Evolutionary conservation across 1,140 invertebrate species (phyloP), one percentile per base, ranked within the genome.

Genomic region (Sinonovacula constricta): DNA sequence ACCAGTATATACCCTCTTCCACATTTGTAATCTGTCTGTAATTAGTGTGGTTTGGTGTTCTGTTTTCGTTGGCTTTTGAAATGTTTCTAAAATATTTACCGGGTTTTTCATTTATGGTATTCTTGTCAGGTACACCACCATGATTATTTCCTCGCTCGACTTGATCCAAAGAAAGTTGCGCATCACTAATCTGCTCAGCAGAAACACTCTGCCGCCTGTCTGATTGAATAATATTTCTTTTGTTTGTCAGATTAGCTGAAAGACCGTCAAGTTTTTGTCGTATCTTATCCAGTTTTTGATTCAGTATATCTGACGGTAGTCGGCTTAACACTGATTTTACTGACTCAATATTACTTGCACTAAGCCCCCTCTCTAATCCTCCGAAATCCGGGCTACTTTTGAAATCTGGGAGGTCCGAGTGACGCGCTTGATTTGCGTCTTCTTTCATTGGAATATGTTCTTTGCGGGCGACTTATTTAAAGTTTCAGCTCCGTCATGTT

Each of bases 1-100:
- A 93, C 95, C 95, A 96, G 86, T 92, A 95, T 30, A 96, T 93
- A 26, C 94, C 94, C 36, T 90, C 79, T 86, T 14, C 90, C 78
- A 30, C 30, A 26, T 71, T 71, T 28, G n/a, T 45, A 18, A 57
- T 2, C 31, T 39, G 14, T 24, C 3, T 7, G 14, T 60, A 39
- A 22, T 26, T 33, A 59, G 30, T 60, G 54, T 33, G 15, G 22
- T 10, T 10, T 12, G n/a, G 33, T 22, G 24, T 59, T 56, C 28
- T 36, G 10, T 36, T 30, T 59, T 14, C 33, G 45, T 30, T 30
- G 26, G 54, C 31, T 45, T 59, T 53, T 71, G 68, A 59, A 59
- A 24, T 39, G n/a, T n/a, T n/a, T n/a, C n/a, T n/a, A n/a, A n/a
- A n/a, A n/a, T n/a, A n/a, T n/a, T n/a, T n/a, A n/a, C n/a, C n/a